phyloP scores from a whole-genome alignment of 1,140 invertebrate genomes.

The Listronotus oregonensis region DNA sequence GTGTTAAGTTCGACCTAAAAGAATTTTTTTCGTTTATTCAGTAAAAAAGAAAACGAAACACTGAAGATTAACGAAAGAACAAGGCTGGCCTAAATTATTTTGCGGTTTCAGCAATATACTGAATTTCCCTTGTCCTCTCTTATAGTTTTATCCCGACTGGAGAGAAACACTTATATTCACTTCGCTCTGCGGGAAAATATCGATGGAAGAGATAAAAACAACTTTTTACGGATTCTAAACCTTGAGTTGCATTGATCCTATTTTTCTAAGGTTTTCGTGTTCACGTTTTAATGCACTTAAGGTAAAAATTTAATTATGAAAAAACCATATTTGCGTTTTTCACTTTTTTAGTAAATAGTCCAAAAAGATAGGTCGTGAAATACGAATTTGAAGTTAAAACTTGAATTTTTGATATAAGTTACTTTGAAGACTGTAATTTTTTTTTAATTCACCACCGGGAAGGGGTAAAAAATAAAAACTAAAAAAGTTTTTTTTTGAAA shows the following conservation, averaged over 20 bases:
- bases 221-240: constrained; percentile 25
- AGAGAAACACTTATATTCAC: constrained; percentile 23
- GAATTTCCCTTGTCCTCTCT: constrained; percentile 1
- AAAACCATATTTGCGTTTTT: too few relatives aligned
- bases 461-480: too few relatives aligned
- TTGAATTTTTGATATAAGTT: too few relatives aligned
- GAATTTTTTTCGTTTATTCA: not conserved
- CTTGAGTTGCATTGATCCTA: constrained; percentile 17
- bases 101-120: constrained; percentile 9
- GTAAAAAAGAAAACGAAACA: not conserved
- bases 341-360: too few relatives aligned
- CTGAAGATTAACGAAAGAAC: not conserved
- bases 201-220: constrained; percentile 14
- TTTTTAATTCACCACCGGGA: too few relatives aligned
- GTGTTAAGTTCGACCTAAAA: too few relatives aligned
- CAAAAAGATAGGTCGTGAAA: too few relatives aligned
- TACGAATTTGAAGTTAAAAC: too few relatives aligned
- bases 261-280: not conserved
- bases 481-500: too few relatives aligned
- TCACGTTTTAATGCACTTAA: not conserved
- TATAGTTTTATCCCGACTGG: constrained; percentile 9
- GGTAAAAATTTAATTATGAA: not conserved
- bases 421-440: too few relatives aligned
- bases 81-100: constrained; percentile 16
- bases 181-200: constrained; percentile 8